Percentiles rank a stretch among this genome's conserved stretches.
Conservation (phyloP, 1,140 invertebrate genomes). For the Ostrea edulis region DNA sequence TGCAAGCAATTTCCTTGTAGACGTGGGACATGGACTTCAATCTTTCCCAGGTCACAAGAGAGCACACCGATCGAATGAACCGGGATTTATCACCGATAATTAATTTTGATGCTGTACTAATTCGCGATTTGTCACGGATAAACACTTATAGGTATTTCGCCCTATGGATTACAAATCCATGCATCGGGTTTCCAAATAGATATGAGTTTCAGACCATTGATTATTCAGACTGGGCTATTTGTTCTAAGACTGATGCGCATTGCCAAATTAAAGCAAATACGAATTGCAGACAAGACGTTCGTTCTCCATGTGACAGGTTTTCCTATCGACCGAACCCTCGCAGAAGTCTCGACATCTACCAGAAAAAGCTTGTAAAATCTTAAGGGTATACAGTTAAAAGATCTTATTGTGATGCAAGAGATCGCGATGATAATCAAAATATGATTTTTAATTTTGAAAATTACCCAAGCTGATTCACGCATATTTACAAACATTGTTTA, state of each 20-base stretch:
- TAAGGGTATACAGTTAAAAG: too few species aligned
- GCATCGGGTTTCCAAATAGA: slow-evolving; percentile 13
- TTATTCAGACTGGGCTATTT: not conserved
- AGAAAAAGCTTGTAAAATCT: too few species aligned
- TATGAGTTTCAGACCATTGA: not conserved
- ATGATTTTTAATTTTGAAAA: too few species aligned
- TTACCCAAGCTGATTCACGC: too few species aligned
- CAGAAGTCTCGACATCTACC: not conserved
- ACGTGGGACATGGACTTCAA: not conserved
- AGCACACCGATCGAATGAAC: not conserved
- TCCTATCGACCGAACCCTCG: not conserved
- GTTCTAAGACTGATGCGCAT: not conserved
- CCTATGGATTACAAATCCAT: not conserved
- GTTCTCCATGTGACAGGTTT: not conserved
- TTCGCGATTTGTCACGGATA: slow-evolving; percentile 28
- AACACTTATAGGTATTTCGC: slow-evolving; percentile 28
- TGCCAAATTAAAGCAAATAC: not conserved
- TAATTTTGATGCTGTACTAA: slow-evolving; percentile 27
- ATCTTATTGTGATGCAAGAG: too few species aligned
- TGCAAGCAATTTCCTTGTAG: not conserved
- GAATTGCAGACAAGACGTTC: not conserved
- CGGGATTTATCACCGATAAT: slow-evolving; percentile 25
- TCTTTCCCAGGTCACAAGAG: slow-evolving; percentile 7
- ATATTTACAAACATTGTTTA: too few species aligned
- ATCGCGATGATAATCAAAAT: too few species aligned